A percentile compares a stretch with the other conserved stretches of the same genome.
Evolutionary conservation across 2,888 invertebrate species (phyloP).

Genomic region (Phymatocera aterrima): DNA sequence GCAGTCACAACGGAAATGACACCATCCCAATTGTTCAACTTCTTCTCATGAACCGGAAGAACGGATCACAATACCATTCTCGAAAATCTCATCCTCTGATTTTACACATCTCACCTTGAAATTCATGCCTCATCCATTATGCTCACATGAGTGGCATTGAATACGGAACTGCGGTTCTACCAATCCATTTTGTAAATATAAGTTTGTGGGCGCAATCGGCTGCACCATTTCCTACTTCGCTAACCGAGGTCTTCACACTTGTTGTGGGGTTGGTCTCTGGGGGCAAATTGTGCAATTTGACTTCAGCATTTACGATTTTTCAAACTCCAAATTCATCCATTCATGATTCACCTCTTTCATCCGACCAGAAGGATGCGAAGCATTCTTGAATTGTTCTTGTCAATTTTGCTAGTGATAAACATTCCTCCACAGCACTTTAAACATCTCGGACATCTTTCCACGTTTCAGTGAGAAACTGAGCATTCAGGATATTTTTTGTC

Average conservation of each 20-base stretch:
- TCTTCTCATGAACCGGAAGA: too few species aligned
- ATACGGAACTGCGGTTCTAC: neutral
- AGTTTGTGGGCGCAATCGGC: neutral
- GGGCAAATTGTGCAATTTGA: neutral
- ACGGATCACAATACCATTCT: neutral
- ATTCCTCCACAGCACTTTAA: neutral
- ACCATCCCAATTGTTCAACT: too few species aligned
- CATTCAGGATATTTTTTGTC: neutral
- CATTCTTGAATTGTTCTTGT: too few species aligned
- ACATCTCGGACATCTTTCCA: neutral
- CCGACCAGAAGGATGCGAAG: too few species aligned
- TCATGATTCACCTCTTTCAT: too few species aligned
- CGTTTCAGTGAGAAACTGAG: too few species aligned
- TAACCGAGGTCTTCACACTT: neutral
- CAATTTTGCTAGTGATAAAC: neutral
- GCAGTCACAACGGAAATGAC: too few species aligned
- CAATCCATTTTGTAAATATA: slow-evolving; percentile 6
- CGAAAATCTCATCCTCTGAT: neutral
- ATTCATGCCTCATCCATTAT: neutral
- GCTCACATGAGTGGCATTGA: neutral
- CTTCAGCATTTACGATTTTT: neutral
- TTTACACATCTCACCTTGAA: neutral
- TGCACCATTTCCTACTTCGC: neutral
- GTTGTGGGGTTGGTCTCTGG: neutral
- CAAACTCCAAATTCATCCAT: too few species aligned